Base-by-base conservation (phyloP, 2,888 invertebrate species). In the Scaptomyza flava region DNA sequence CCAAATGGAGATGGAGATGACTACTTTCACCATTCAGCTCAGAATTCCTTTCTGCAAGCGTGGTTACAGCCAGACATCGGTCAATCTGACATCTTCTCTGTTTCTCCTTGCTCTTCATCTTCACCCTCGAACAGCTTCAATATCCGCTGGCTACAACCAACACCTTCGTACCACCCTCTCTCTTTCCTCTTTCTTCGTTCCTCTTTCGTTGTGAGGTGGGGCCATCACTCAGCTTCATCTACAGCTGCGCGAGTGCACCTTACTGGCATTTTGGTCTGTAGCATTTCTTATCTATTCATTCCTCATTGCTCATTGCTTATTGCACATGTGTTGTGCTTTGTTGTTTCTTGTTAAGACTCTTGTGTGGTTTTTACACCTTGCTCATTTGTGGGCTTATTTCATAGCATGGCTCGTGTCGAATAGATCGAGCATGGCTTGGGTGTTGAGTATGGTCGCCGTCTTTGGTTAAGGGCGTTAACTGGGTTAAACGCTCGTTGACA, bases 401-500 rank as follows among this genome's bases (percentile, higher is more conserved):
- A 27, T 27, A 60, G 56, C 52, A 47, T n/a, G 30, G 54, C 66
- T 65, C 52, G 75, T 77, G 72, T 77, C 71, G 74, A 79, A 82
- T 58, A 53, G 60, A 72, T 72, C 68, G 72, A 68, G 68, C 50
- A 60, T 56, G 51, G 56, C 59, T 23, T 33, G 12, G 50, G 38
- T 20, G 31, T 17, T 68, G 50, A 23, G 51, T 38, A 38, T 58
- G 23, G 53, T 20, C 20, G 58, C 27, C 46, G 71, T 68, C 68
- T 74, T 73, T 65, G 72, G 69, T 48, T 72, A 75, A 87, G 83
- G 87, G 83, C 87, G 81, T 77, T 79, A 84, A 84, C 87, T 87
- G 82, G 83, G 83, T 87, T 84, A 83, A 87, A 81, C 70, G 72
- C 76, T 78, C 72, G 79, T 84, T 87, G 84, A 84, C 83, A 87